Evolutionary conservation across 1,140 invertebrate genomes (phyloP).

Genomic region (Ylistrum balloti): DNA sequence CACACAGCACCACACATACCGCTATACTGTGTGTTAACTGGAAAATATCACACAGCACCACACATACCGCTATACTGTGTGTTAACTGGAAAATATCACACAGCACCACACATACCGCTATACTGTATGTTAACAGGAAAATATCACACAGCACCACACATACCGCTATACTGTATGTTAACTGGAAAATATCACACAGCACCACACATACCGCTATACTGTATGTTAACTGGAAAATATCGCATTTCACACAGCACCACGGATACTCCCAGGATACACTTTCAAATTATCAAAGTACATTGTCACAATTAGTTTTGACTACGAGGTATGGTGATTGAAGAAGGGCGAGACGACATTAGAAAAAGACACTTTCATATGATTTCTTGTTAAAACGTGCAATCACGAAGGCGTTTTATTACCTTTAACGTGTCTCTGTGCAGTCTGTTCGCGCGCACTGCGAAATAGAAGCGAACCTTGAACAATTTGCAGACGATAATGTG

Average conservation of each 20-base stretch:
- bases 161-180: not conserved
- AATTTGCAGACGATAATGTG: not conserved
- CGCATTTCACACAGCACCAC: too few relatives aligned
- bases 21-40: too few relatives aligned
- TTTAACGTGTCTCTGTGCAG: not conserved
- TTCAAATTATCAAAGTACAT: not conserved
- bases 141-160: not conserved
- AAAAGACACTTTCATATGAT: not conserved
- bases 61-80: too few relatives aligned
- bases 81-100: too few relatives aligned
- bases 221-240: too few relatives aligned
- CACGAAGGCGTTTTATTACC: not conserved
- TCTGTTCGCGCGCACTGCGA: not conserved
- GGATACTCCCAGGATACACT: too few relatives aligned
- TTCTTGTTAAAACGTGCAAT: slow-evolving; percentile 12
- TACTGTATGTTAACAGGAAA: not conserved
- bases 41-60: too few relatives aligned
- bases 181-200: too few relatives aligned
- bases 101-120: too few relatives aligned
- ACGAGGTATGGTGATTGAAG: not conserved
- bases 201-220: too few relatives aligned
- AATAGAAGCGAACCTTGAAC: not conserved
- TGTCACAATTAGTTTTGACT: not conserved
- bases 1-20: too few relatives aligned
- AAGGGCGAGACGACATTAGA: not conserved